Base-by-base conservation (phyloP, 2,888 invertebrate species). In the Unio delphinus region DNA sequence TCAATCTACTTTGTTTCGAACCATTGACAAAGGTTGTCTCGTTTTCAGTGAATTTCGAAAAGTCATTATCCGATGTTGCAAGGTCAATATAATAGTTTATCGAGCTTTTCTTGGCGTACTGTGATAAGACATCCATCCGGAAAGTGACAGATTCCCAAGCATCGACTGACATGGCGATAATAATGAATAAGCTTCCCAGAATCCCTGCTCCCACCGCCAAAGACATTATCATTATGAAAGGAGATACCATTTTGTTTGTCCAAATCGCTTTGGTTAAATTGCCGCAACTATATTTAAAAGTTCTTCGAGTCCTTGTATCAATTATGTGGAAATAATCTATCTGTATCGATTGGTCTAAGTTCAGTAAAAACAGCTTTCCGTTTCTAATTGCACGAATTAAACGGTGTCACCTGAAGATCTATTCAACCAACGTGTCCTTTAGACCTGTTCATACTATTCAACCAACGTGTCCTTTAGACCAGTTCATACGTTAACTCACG, bases 151-250 rank as follows among this genome's bases (percentile, higher is more conserved):
- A 70, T 23, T 73, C 68, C 72, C 72, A 72, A 54, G 59, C 34
- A 30, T 67, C 56, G 6, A 72, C 66, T 6, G 73, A 69, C 6
- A 74, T 70, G n/a, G 74, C 72, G 6, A 76, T 62, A 4, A 76
- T 59, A n/a, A 76, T 65, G 20, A 78, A 30, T 15, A 78, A 34
- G 15, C 72, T 69, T 55, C 74, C 73, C 18, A 78, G 55, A 6
- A 68, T 64, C 11, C 75, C 74, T 26, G 69, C 23, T 28, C 69
- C 26, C 54, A 71, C 58, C 20, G 73, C 72, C 28, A 69, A 69
- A 23, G 71, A 65, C 57, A 76, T 65, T 28, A 78, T 64, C 28
- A 78, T 67, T 54, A 76, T 64, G 2, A 78, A 58, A 1, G 78
- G 78, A 18, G 78, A 75, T 7, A 72, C 69, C 72, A 72, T 7